phyloP scores from a whole-genome alignment of 2,797 vertebrate species.

The Sebastes vulpes region DNA sequence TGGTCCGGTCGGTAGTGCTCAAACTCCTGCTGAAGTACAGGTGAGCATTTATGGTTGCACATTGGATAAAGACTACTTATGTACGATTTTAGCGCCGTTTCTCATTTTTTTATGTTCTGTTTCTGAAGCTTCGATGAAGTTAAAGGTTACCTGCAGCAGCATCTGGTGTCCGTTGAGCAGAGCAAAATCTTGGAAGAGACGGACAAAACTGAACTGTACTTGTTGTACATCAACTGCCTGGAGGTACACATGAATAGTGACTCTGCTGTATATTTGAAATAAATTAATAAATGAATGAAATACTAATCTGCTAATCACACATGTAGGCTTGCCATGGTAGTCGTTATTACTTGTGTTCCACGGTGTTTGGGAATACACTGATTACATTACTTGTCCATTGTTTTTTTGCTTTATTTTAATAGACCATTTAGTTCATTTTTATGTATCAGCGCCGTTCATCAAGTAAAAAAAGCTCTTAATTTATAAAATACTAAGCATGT shows the following conservation, averaged over 20 bases:
- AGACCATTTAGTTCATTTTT: too few species aligned
- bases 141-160: conserved; percentile 87
- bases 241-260: conserved; percentile 82
- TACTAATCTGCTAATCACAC: neutral
- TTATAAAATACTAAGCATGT: too few species aligned
- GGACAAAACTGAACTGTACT: conserved; percentile 92
- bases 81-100: fast-evolving
- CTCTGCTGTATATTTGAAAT: neutral
- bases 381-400: too few species aligned
- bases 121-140: conserved; percentile 90
- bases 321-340: fast-evolving
- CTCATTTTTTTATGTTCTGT: neutral
- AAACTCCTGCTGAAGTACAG: conserved; percentile 97
- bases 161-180: conserved; percentile 88
- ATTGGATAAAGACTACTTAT: neutral
- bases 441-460: too few species aligned
- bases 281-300: neutral
- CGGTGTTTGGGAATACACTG: too few species aligned
- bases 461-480: fast-evolving
- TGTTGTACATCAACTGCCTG: conserved; percentile 93
- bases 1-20: conserved; percentile 93
- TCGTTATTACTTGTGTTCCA: fast-evolving
- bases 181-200: conserved; percentile 83
- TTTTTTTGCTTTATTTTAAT: too few species aligned
- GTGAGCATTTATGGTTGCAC: conserved; percentile 70